phyloP scores from a whole-genome alignment of 2,113 vertebrate genomes.

The Oxyruncus cristatus region DNA sequence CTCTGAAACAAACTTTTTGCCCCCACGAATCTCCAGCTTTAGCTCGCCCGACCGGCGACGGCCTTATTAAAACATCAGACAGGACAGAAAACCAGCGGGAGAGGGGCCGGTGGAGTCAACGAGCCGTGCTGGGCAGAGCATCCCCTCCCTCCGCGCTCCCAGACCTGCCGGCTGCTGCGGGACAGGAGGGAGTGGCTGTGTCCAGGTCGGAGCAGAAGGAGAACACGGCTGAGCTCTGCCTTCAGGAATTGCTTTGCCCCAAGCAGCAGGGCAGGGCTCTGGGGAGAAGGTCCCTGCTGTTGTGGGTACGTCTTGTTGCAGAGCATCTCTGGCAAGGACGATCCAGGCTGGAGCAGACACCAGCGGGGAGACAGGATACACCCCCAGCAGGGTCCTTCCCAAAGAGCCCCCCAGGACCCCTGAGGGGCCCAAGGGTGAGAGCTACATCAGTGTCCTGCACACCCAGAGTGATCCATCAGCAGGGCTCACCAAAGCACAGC shows the following conservation, averaged over 20 bases:
- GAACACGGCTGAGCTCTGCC: neutral
- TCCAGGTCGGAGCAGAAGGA: neutral
- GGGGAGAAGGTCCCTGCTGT: neutral
- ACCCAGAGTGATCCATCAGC: neutral
- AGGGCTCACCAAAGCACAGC: neutral
- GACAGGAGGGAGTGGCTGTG: neutral
- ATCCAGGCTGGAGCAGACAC: neutral
- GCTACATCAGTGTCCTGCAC: neutral
- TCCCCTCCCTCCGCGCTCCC: neutral
- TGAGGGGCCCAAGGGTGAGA: accelerated
- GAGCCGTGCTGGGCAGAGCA: neutral
- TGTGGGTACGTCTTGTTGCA: neutral
- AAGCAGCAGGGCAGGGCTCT: neutral
- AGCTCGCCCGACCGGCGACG: neutral
- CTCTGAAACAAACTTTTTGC: neutral
- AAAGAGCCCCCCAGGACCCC: neutral
- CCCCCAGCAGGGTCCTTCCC: neutral
- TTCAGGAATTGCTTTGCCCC: neutral
- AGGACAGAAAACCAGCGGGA: neutral
- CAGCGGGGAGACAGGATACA: accelerated
- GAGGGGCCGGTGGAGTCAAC: neutral
- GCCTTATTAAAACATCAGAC: neutral
- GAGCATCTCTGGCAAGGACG: neutral
- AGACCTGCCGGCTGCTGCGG: no score
- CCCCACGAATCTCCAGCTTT: accelerated